Base-by-base conservation (phyloP, 2,797 vertebrate species). In the Cossypha heuglini region DNA sequence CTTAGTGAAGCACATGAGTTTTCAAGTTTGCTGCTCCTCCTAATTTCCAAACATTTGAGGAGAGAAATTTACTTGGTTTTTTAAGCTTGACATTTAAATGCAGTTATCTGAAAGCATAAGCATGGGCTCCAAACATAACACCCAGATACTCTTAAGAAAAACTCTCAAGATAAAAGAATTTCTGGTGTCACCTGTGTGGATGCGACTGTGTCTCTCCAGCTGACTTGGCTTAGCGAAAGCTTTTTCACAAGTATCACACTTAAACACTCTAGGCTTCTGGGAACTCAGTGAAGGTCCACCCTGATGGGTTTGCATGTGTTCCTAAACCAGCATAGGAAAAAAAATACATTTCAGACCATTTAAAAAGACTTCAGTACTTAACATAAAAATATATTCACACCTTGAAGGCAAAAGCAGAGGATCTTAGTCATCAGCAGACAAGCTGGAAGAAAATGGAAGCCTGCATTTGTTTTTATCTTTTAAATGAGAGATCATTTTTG, bases 201-300 rank as follows among this genome's bases (percentile, higher is more conserved):
- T 99, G 49, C 99, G 98, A 96, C 99, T 99, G 88, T 99, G 99
- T 71, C 99, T 98, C 97, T 99, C 99, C 97, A 99, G 98, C 96
- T 99, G 99, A 97, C 99, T 99, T 40, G 99, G 99, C 82, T 99
- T 99, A 80, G 99, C 98, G 2, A 99, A 99, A 16, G 99, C 99
- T 97, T 99, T 99, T 68, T 98, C 98, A 40, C 99, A 99, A 31
- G 98, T 98, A 62, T 98, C 98, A 83, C 99, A 99, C 93, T 98
- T 99, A 95, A 99, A 99, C 68, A 99, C 98, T 64, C 98, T 94
- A 9, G 99, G 99, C 94, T 99, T 99, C 98, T 99, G 99, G 22
- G 99, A 99, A 97, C 99, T 99, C 61, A 98, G 96, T 1, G 99
- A 99, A 6, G 99, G 99, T 67, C 99, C 99, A 2, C 98, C 99